Base-by-base conservation (phyloP, 2,888 invertebrate genomes). In the Spodoptera exigua region DNA sequence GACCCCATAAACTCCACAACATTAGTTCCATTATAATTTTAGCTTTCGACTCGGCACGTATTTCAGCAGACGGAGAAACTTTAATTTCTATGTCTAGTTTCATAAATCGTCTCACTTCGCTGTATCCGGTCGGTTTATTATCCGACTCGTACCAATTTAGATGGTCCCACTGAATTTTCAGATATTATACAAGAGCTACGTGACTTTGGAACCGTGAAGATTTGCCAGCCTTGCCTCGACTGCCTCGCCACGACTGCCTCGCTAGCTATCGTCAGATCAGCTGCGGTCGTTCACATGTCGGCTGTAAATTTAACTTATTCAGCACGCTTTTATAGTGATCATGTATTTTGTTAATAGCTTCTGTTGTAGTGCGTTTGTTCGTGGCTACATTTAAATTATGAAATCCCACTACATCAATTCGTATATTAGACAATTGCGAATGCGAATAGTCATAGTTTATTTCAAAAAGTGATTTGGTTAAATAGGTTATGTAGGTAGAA, bases 151-250 rank as follows among this genome's bases (percentile, higher is more conserved):
- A 85, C 81, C 85, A 88, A 86, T 89, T 89, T 88, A 82, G 83
- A 83, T 73, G 81, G 81, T 81, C 71, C 73, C 81, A 82, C 80
- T 82, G 83, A 88, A 86, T 85, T 85, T 78, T 70, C 76, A 84
- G 86, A 84, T 87, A 88, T 87, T 85, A 85, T 85, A 83, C 82
- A 85, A 81, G 80, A 69, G 68, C 73, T 84, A 89, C 90, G 89
- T 89, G 89, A 87, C 89, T 87, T 82, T 76, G 64, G 79, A 78
- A 77, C 74, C 57, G 71, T 78, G 79, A 80, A 83, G 76, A 80
- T 77, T 75, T 27, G 27, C 27, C 27, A 27, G 27, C 7, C 27
- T 27, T 9, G 27, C 27, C 27, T 27, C 27, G 27, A 5, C 9
- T 27, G 27, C 27, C 27, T 27, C 52, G 48, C 69, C n/a, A n/a